Conservation (phyloP, 2,888 invertebrate genomes). For the Protophormia terraenovae region DNA sequence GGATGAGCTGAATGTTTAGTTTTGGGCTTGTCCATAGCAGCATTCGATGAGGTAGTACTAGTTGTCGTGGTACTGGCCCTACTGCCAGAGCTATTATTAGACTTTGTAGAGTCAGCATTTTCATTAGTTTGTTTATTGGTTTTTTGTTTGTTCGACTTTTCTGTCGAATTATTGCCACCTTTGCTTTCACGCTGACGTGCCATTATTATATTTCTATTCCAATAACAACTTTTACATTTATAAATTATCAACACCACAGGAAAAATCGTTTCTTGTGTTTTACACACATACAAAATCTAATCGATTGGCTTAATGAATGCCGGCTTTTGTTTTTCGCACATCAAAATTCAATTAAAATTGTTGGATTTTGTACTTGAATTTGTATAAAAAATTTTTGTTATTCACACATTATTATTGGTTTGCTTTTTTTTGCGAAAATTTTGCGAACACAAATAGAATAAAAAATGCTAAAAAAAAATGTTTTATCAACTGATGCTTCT, state of each 20-base stretch:
- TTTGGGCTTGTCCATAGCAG: conserved; percentile 35
- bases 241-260: background rate
- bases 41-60: conserved; percentile 58
- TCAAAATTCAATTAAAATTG: background rate
- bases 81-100: conserved; percentile 56
- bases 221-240: background rate
- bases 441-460: background rate
- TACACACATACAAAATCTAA: background rate
- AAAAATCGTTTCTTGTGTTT: too few relatives aligned
- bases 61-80: conserved; percentile 58
- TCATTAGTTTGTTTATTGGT: conserved; percentile 33
- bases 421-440: background rate
- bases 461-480: background rate
- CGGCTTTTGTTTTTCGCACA: background rate
- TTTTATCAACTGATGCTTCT: background rate
- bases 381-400: background rate
- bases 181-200: conserved; percentile 64
- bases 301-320: background rate
- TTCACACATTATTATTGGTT: background rate
- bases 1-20: conserved; percentile 34
- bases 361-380: background rate
- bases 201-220: conserved; percentile 28
- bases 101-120: conserved; percentile 60
- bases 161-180: conserved; percentile 17
- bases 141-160: conserved; percentile 53